phyloP scores from a whole-genome alignment of 1,140 invertebrate genomes.

The Drosophila ambigua region DNA sequence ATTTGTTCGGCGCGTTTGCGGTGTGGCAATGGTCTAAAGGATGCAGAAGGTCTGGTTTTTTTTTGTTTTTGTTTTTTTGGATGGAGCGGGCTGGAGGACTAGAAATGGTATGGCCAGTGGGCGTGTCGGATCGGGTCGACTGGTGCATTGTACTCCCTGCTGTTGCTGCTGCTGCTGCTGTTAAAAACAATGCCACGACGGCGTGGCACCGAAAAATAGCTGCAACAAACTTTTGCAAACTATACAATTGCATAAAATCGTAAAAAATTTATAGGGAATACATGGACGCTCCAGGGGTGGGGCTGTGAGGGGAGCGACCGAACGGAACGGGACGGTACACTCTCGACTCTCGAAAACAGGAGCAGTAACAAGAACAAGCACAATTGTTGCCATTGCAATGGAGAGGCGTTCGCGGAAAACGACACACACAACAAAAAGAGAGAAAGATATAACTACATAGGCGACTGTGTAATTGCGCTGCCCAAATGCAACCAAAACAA shows the following conservation, averaged over 20 bases:
- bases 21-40: conserved; percentile 32
- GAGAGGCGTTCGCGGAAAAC: conserved; percentile 39
- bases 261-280: conserved; percentile 81
- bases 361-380: conserved; percentile 13
- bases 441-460: conserved; percentile 44
- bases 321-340: conserved; percentile 7
- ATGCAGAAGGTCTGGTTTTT: conserved; percentile 8
- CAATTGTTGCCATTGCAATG: conserved; percentile 56
- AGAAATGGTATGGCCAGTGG: conserved; percentile 28
- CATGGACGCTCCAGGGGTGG: conserved; percentile 59
- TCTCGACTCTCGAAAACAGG: neutral
- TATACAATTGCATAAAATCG: conserved; percentile 82
- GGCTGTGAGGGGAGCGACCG: neutral
- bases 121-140: conserved; percentile 53
- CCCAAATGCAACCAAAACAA: conserved; percentile 20
- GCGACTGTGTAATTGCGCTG: conserved; percentile 55
- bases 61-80: too few relatives aligned
- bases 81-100: neutral
- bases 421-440: conserved; percentile 22
- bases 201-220: conserved; percentile 73
- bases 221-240: conserved; percentile 78
- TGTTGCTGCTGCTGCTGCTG: conserved; percentile 41
- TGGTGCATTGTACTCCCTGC: conserved; percentile 59
- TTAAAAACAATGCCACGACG: conserved; percentile 73
- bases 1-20: conserved; percentile 72